phyloP scores from a whole-genome alignment of 2,797 vertebrate species.

The Gymnodraco acuticeps region DNA sequence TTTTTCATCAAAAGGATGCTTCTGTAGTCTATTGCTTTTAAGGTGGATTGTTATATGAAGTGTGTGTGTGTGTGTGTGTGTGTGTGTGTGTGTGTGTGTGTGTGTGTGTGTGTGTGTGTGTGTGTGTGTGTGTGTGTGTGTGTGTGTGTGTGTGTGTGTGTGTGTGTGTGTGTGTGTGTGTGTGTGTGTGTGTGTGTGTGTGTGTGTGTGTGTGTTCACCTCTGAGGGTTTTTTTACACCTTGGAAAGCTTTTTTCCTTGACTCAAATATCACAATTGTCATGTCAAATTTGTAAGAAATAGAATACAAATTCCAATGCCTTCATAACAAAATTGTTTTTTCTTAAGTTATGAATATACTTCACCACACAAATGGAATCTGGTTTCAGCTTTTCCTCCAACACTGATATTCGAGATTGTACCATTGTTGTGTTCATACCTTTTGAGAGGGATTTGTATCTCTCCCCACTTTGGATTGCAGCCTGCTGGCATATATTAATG shows the following conservation, averaged over 20 bases:
- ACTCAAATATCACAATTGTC: slow-evolving; percentile 1
- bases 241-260: neutral
- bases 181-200: no score
- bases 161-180: no score
- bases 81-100: no score
- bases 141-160: no score
- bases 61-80: neutral
- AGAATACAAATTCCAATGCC: slow-evolving; percentile 11
- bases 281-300: neutral
- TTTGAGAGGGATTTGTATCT: slow-evolving; percentile 47
- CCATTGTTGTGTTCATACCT: slow-evolving; percentile 49
- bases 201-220: neutral
- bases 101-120: no score
- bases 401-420: slow-evolving; percentile 64
- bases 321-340: slow-evolving; percentile 12
- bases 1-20: neutral
- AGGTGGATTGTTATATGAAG: neutral
- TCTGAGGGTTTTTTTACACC: neutral
- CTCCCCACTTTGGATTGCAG: slow-evolving; percentile 44
- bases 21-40: slow-evolving; percentile 6
- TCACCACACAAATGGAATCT: slow-evolving; percentile 29
- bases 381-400: slow-evolving; percentile 45
- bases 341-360: slow-evolving; percentile 24
- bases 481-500: slow-evolving; percentile 32
- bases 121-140: no score